These are phyloP conservation scores for Nerophis lumbriciformis DNA, from an alignment of 2,113 vertebrate genomes.

Conservation along the genomic window DNA sequence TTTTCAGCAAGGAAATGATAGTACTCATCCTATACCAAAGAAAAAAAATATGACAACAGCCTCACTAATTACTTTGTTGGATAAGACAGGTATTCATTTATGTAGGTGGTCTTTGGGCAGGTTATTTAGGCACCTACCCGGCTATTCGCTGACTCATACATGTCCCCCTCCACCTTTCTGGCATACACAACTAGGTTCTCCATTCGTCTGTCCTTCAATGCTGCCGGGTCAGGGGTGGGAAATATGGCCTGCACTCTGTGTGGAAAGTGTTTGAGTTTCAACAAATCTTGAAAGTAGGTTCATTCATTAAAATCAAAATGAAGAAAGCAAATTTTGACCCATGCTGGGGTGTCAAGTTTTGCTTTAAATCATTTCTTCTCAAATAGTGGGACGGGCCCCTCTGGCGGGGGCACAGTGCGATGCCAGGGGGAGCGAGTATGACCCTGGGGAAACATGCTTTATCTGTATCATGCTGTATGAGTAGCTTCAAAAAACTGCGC, in stretches of 20 bases:
- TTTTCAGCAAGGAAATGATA: constrained; percentile 98
- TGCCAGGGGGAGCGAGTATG: too few relatives aligned
- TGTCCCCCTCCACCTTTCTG: constrained; percentile 96
- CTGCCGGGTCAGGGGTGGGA: constrained; percentile 95
- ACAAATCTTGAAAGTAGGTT: background rate
- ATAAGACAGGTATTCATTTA: background rate
- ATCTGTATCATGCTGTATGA: too few relatives aligned
- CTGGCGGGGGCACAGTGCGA: too few relatives aligned
- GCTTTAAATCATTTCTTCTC: background rate
- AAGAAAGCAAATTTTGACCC: background rate
- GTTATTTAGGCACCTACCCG: constrained; percentile 73
- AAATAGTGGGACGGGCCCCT: too few relatives aligned
- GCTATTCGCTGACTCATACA: constrained; percentile 98
- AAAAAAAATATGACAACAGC: background rate
- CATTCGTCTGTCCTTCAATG: constrained; percentile 96
- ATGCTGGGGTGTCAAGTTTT: background rate
- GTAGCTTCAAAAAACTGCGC: too few relatives aligned
- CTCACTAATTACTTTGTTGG: background rate
- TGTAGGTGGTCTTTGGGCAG: background rate
- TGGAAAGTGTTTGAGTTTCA: constrained; percentile 1
- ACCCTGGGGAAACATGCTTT: too few relatives aligned
- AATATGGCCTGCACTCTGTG: constrained; percentile 97
- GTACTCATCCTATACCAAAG: constrained; percentile 85
- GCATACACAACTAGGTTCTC: constrained; percentile 98
- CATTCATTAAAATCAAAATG: background rate